phyloP scores from a whole-genome alignment of 53 echinoderm and acorn worm genomes.

The Henricia sp. region DNA sequence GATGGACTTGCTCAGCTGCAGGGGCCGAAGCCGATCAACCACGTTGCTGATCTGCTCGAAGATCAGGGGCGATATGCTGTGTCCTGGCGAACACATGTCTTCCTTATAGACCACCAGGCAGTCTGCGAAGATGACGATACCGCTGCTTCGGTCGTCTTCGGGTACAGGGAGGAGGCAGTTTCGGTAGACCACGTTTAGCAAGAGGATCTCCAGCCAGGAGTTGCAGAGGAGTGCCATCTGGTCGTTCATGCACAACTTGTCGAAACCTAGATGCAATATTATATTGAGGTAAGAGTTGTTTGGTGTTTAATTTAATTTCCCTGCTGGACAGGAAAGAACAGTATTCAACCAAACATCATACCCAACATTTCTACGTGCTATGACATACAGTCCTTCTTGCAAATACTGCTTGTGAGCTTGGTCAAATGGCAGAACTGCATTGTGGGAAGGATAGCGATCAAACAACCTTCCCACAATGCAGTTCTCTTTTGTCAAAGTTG shows the following conservation, averaged over 20 bases:
- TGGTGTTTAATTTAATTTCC: no score
- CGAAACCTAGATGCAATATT: slow-evolving; percentile 86
- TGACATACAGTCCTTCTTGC: no score
- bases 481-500: no score
- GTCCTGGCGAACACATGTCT: slow-evolving; percentile 15
- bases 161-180: slow-evolving; percentile 62
- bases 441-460: no score
- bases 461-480: no score
- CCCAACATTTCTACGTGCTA: no score
- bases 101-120: slow-evolving; percentile 56
- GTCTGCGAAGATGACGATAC: slow-evolving; percentile 74
- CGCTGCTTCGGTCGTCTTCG: slow-evolving; percentile 49
- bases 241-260: slow-evolving; percentile 80
- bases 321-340: no score
- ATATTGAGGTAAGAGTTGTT: no score
- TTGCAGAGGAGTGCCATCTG: slow-evolving; percentile 88
- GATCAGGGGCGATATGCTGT: slow-evolving; percentile 21
- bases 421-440: no score
- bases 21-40: slow-evolving; percentile 67
- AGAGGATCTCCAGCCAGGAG: slow-evolving; percentile 94
- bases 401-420: no score
- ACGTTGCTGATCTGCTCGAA: slow-evolving; percentile 64
- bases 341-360: no score
- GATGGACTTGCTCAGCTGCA: slow-evolving; percentile 74
- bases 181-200: slow-evolving; percentile 82